Evolutionary conservation across 2,113 vertebrate genomes (phyloP).

Genomic region (Upupa epops): DNA sequence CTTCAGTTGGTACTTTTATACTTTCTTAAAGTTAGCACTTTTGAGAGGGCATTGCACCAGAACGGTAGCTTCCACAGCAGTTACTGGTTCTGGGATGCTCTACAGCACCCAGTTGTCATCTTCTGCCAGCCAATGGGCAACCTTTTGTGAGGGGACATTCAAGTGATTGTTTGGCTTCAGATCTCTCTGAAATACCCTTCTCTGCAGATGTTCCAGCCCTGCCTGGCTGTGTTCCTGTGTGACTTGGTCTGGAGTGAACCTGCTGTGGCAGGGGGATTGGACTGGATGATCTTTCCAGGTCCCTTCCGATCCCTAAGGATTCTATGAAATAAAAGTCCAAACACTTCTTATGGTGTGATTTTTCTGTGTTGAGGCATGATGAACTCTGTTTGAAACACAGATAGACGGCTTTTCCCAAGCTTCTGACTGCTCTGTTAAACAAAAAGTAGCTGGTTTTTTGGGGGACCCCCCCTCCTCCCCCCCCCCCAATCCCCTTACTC

Average conservation of each 20-base stretch:
- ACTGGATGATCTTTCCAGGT: too few relatives aligned
- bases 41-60: background rate
- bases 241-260: too few relatives aligned
- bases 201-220: too few relatives aligned
- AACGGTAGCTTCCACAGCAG: background rate
- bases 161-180: background rate
- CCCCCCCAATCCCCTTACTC: too few relatives aligned
- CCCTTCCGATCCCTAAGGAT: too few relatives aligned
- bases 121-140: background rate
- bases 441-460: background rate
- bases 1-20: background rate
- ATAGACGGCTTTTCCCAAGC: background rate
- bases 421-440: background rate
- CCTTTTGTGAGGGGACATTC: background rate
- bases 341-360: too few relatives aligned
- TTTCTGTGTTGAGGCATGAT: too few relatives aligned
- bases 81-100: background rate
- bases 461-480: fast-evolving
- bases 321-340: too few relatives aligned
- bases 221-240: too few relatives aligned
- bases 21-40: background rate
- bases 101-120: background rate
- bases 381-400: background rate
- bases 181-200: background rate
- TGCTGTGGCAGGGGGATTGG: too few relatives aligned